These are phyloP conservation scores for Eupithecia vulgata DNA, from an alignment of 2,888 invertebrate species.

Conservation along the genomic window DNA sequence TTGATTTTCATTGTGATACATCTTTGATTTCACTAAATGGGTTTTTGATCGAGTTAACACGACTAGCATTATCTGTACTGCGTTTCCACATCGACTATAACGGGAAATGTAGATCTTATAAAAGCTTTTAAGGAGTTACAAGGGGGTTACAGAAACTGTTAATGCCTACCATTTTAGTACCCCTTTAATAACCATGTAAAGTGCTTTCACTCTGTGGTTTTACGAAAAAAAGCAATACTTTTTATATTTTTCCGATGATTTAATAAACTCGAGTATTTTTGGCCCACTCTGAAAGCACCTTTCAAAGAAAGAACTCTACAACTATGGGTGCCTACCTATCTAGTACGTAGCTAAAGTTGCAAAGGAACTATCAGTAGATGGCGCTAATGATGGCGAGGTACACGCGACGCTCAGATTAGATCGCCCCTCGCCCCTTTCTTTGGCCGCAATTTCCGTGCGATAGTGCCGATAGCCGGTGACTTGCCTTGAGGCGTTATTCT, in stretches of 20 bases:
- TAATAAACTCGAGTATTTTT: neutral
- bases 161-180: neutral
- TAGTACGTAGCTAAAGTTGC: neutral
- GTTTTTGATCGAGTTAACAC: neutral
- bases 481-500: constrained; percentile 47
- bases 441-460: constrained; percentile 77
- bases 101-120: neutral
- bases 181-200: too few species aligned
- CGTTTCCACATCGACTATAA: neutral
- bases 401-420: constrained; percentile 80
- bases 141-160: neutral
- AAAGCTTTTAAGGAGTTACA: neutral
- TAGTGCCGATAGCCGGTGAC: constrained; percentile 63
- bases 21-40: neutral
- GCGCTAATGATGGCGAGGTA: constrained; percentile 71
- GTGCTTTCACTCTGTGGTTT: neutral
- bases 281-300: neutral
- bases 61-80: neutral
- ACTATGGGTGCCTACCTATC: neutral
- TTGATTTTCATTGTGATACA: neutral
- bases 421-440: constrained; percentile 66
- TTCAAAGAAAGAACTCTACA: neutral
- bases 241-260: constrained; percentile 2
- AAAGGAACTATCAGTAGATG: constrained; percentile 65
- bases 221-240: neutral